Evolutionary conservation across 1,140 invertebrate genomes (phyloP), one percentile per base, ranked within the genome.

Genomic region (Aphelenchoides fujianensis): DNA sequence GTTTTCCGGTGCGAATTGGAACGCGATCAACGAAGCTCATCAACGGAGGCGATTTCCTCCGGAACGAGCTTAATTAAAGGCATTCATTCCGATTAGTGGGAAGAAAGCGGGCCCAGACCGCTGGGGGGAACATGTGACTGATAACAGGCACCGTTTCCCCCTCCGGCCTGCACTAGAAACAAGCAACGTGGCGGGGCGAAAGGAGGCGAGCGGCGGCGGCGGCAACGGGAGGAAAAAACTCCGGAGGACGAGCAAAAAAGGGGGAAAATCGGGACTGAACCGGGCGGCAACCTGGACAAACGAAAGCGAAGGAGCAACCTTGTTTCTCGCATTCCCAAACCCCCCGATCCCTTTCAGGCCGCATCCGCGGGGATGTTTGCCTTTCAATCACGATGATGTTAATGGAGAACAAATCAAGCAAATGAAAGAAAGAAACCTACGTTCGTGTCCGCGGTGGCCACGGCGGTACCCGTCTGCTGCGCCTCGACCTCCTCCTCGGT

Each of bases 111-210:
- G 41, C 23, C 41, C 41, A 48, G 41, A 48, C 41, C 41, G n/a
- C n/a, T n/a, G n/a, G n/a, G 41, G 41, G 41, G 41, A 48, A 48
- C 41, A 48, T 48, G 41, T 48, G 41, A 48, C 41, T 48, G 41
- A 48, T 48, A 48, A 48, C 41, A 48, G 41, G 23, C 41, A 48
- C 41, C 41, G 23, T 48, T 23, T 12, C 41, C 41, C n/a, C n/a
- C n/a, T n/a, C 41, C 41, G 41, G 41, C 41, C 41, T 48, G 41
- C 41, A 48, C 41, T 48, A 23, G 41, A 48, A 48, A 48, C 41
- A 48, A 48, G 41, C 41, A 48, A 48, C 41, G 41, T 48, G 41
- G 41, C 41, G 41, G 23, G 41, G 12, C n/a, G n/a, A n/a, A n/a
- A n/a, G 41, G 41, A 48, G 41, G 23, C 12, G 23, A 48, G 41